Conservation (phyloP, 2,113 vertebrate species). For the Mesocricetus auratus region DNA sequence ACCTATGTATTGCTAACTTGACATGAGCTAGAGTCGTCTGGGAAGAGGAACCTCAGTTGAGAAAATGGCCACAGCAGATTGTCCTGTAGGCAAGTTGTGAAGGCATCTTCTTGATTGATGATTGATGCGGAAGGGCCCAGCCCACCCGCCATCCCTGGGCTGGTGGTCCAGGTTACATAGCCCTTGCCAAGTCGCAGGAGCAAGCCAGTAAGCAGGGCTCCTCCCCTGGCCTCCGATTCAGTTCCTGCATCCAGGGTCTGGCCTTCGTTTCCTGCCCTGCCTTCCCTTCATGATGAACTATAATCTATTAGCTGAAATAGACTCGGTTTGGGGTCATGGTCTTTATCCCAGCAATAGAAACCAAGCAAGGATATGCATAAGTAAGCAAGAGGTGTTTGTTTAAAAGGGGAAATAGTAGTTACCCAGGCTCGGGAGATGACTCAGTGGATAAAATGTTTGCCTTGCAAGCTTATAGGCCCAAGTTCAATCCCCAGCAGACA, state of each 20-base stretch:
- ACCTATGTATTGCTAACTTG: neutral
- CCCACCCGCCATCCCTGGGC: neutral
- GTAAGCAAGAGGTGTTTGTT: neutral
- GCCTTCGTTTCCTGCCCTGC: neutral
- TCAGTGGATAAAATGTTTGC: neutral
- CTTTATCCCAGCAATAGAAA: neutral
- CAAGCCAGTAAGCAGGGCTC: neutral
- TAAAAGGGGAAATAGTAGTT: neutral
- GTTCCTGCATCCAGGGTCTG: neutral
- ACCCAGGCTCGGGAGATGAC: neutral
- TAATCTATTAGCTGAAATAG: neutral
- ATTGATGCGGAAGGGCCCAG: neutral
- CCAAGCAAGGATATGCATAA: neutral
- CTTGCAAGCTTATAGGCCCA: neutral
- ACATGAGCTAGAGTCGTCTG: neutral
- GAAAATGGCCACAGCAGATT: neutral
- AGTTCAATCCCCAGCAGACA: neutral
- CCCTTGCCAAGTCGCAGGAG: too few species aligned
- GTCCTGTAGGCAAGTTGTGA: neutral
- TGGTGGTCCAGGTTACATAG: neutral
- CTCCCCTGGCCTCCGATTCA: neutral
- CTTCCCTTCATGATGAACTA: neutral
- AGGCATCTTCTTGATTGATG: neutral
- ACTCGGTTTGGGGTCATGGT: neutral
- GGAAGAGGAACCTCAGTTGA: neutral